These are phyloP conservation scores for Poicephalus gulielmi DNA, from an alignment of 2,113 vertebrate genomes.

Conservation along the genomic window DNA sequence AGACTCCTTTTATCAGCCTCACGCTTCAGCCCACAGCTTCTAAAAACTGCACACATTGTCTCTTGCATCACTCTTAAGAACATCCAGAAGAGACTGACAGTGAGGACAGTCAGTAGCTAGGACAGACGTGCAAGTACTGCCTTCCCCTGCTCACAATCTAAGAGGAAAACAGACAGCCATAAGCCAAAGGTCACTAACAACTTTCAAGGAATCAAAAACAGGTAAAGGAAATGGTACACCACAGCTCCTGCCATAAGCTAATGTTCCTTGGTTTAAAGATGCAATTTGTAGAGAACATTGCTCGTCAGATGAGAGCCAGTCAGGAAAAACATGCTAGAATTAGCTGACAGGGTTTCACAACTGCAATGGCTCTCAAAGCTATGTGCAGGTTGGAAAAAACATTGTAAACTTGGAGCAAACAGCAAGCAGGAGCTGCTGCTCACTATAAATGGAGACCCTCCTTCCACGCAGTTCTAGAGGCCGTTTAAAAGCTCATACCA, in stretches of 20 bases:
- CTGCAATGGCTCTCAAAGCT: background rate
- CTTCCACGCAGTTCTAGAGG: background rate
- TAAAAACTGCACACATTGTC: background rate
- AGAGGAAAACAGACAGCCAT: background rate
- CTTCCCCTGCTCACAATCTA: background rate
- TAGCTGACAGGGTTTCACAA: background rate
- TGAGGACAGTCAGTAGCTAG: background rate
- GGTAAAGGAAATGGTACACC: background rate
- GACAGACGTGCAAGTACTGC: background rate
- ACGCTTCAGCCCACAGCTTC: background rate
- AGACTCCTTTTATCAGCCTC: background rate
- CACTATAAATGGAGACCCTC: background rate
- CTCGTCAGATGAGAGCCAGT: background rate
- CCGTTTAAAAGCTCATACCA: background rate
- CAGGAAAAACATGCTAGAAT: background rate
- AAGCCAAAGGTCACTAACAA: background rate
- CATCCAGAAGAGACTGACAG: background rate
- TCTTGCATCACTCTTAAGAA: background rate
- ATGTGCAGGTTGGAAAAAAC: background rate
- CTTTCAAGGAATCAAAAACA: background rate
- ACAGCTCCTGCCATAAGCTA: background rate
- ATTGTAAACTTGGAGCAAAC: background rate
- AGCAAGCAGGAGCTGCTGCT: background rate
- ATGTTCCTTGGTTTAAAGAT: background rate
- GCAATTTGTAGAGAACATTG: background rate